A percentile compares a stretch with the other conserved stretches of the same genome.
Evolutionary conservation across 1,140 invertebrate genomes (phyloP).

Genomic region (Zaprionus ornatus): DNA sequence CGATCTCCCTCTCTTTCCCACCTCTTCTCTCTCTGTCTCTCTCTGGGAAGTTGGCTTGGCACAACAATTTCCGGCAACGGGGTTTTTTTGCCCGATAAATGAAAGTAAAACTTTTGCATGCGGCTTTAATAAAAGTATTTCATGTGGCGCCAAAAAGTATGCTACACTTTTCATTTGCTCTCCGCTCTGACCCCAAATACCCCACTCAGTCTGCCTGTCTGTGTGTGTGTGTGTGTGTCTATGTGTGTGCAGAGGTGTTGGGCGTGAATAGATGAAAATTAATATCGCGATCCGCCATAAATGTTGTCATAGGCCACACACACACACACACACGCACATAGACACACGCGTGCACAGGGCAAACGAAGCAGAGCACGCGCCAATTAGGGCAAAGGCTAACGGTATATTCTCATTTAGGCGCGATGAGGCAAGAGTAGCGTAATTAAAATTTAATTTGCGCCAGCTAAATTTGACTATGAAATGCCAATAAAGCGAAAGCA

Average conservation of each 20-base stretch:
- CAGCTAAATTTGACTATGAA: constrained; percentile 72
- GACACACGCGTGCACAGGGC: neutral
- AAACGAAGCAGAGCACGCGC: constrained; percentile 12
- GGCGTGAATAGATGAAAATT: constrained; percentile 67
- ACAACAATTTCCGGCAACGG: constrained; percentile 41
- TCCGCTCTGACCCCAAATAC: neutral
- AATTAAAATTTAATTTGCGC: constrained; percentile 78
- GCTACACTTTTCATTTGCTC: constrained; percentile 32
- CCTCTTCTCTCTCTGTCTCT: neutral
- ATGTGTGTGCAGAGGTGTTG: constrained; percentile 5
- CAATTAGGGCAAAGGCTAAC: constrained; percentile 57
- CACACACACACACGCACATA: constrained; percentile 14
- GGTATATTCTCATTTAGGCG: constrained; percentile 17
- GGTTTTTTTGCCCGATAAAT: constrained; percentile 26
- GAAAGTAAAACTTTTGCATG: constrained; percentile 51
- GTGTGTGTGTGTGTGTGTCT: neutral
- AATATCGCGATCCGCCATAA: constrained; percentile 56
- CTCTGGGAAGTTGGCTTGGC: constrained; percentile 28
- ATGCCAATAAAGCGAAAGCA: constrained; percentile 62
- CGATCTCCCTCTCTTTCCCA: neutral
- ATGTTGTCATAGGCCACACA: constrained; percentile 56
- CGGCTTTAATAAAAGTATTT: constrained; percentile 33
- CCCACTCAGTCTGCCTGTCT: neutral
- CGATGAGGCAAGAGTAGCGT: constrained; percentile 41
- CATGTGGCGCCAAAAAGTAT: constrained; percentile 33